Conservation (phyloP, 2,797 vertebrate species). For the Acipenser transmontanus region DNA sequence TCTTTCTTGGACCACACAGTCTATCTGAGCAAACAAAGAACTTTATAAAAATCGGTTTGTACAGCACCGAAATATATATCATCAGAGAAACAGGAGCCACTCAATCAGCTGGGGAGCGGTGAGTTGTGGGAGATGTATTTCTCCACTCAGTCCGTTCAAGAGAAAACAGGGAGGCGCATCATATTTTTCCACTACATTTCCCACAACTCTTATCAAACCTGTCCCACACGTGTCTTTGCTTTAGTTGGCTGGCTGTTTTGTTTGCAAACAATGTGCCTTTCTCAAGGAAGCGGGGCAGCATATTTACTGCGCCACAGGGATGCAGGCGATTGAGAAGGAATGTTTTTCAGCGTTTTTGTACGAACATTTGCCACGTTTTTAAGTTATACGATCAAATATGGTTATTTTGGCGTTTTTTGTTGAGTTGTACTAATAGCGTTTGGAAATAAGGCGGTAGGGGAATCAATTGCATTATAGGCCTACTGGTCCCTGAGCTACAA, state of each 20-base stretch:
- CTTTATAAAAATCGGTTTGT: constrained; percentile 48
- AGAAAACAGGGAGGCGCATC: too few relatives aligned
- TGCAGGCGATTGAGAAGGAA: not conserved
- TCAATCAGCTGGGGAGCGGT: constrained; percentile 21
- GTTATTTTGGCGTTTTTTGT: too few relatives aligned
- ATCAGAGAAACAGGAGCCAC: constrained; percentile 22
- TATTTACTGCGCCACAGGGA: not conserved
- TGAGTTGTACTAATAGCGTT: too few relatives aligned
- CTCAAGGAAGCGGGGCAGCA: constrained; percentile 3
- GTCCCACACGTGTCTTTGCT: constrained; percentile 30
- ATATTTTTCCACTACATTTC: constrained; percentile 39
- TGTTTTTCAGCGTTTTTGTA: too few relatives aligned
- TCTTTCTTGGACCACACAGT: constrained; percentile 35
- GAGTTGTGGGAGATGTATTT: constrained; percentile 51
- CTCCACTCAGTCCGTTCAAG: accelerated
- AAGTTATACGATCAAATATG: too few relatives aligned
- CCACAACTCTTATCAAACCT: constrained; percentile 23
- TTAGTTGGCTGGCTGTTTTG: constrained; percentile 63
- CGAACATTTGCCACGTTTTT: too few relatives aligned
- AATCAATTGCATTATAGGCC: too few relatives aligned
- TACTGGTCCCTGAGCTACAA: too few relatives aligned
- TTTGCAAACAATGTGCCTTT: constrained; percentile 65
- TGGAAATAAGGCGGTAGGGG: too few relatives aligned
- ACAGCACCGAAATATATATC: constrained; percentile 46
- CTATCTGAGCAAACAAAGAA: constrained; percentile 43